Conservation (phyloP, 2,113 vertebrate genomes). For the Tapirus terrestris region DNA sequence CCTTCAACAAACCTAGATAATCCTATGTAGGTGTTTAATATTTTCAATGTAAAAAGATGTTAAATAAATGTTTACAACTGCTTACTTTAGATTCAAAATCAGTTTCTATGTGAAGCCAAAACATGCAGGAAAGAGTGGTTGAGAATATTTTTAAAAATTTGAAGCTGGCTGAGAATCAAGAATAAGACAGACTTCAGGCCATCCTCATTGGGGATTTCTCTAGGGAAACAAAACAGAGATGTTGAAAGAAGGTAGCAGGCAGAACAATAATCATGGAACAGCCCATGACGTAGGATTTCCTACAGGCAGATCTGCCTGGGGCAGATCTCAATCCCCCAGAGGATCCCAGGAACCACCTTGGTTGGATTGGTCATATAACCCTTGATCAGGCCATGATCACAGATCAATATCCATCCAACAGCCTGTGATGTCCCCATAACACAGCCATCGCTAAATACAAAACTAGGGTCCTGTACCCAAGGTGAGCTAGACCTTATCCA, state of each 20-base stretch:
- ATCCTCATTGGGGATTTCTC: neutral
- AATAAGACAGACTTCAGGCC: neutral
- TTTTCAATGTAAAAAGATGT: slow-evolving; percentile 34
- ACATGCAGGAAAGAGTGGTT: neutral
- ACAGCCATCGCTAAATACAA: neutral
- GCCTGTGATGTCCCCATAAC: neutral
- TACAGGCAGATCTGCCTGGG: too few species aligned
- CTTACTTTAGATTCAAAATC: slow-evolving; percentile 43
- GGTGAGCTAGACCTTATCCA: neutral
- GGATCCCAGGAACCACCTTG: neutral
- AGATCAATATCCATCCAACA: neutral
- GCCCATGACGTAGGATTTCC: neutral
- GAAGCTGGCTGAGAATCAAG: neutral
- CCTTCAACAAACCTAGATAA: slow-evolving; percentile 41
- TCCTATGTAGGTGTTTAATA: neutral
- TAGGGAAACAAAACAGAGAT: neutral
- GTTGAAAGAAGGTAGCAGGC: neutral
- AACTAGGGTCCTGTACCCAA: neutral
- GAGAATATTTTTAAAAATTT: neutral
- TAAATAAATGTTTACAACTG: slow-evolving; percentile 59
- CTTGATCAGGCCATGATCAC: neutral
- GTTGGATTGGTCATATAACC: neutral
- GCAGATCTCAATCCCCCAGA: neutral
- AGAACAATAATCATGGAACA: rapidly evolving
- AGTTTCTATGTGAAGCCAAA: slow-evolving; percentile 14